Base-by-base conservation (phyloP, 1,140 invertebrate species). In the Agraylea sexmaculata region DNA sequence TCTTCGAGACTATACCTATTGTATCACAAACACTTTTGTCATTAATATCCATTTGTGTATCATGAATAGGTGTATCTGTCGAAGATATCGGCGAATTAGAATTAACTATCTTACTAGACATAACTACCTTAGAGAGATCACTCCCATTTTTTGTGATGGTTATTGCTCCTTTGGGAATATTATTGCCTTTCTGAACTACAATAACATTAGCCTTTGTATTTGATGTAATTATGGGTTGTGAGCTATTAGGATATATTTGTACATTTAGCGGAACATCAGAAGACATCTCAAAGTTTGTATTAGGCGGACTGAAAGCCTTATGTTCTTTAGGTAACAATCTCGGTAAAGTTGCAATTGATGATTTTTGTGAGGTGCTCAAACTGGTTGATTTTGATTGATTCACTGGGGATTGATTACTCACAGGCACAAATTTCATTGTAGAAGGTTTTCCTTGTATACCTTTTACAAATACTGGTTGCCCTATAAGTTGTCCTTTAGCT, bases 91-190 rank as follows among this genome's bases (percentile, higher is more conserved):
- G 23, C 6, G 17, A 3, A 2, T 11, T 19, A 3, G 33, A 45
- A 48, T 65, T 57, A 41, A 59, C 64, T 10, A 65, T 56, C 46
- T 67, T 67, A 46, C 64, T 64, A 7, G 60, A 59, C 64, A 67
- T 67, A 23, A 67, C 62, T 42, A 65, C 61, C 56, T 65, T 67
- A 10, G 62, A 59, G 46, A 66, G 57, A 32, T 66, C 62, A 40
- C 59, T 62, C 11, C 58, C 56, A 41, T 62, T 66, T 53, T 64
- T 66, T 11, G 60, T 55, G 28, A 68, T 63, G 4, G 60, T 56
- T 20, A 68, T 49, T 3, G 37, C 30, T 7, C 60, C 54, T 57
- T 68, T 68, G 12, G 58, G 57, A 43, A 68, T 47, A 1, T 59
- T 51, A 11, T 57, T 55, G 12, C 59, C 58, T 49, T 68, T 68